Evolutionary conservation across 2,888 invertebrate species (phyloP), one percentile per base, ranked within the genome.

Genomic region (Diadegma fenestrale): DNA sequence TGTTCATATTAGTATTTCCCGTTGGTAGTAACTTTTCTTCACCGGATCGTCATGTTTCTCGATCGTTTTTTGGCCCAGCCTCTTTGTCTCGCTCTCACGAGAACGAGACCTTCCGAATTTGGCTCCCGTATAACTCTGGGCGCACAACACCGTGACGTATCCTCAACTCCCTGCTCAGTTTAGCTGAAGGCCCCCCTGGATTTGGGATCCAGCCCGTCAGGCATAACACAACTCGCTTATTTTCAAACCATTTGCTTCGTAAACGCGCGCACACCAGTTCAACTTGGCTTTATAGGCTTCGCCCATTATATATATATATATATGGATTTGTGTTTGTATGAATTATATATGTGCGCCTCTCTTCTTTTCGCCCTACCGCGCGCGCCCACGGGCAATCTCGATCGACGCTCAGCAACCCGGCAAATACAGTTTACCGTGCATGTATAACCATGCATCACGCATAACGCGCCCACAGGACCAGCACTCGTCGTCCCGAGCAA

Each of bases 231-330:
- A 91, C 90, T 91, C 92, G 91, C 92, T 93, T 93, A 93, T 92
- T 93, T 93, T 93, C 93, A 88, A 93, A 91, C 93, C 93, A 93
- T 93, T 93, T 93, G 91, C 93, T 93, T 92, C 92, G 93, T 93
- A 93, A 93, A 93, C 93, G 92, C 89, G 90, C 89, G 91, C 92
- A 92, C 88, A 88, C 89, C 87, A 84, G 88, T 80, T 63, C 66
- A 14, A 48, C 51, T 33, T 61, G 76, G 33, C 48, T 48, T 19
- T 48, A n/a, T 43, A 37, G 10, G 48, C 51, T 37, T 58, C 8
- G 33, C 10, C 30, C 1, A 26, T 61, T 22, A 10, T n/a, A 48
- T 41, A 5, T 58, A 12, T 58, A 58, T 26, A 58, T 7, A 26
- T 33, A 5, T 33, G 33, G 1, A n/a, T n/a, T n/a, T 54, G 14